phyloP scores from a whole-genome alignment of 2,113 vertebrate species.

The Elanus axillaris region DNA sequence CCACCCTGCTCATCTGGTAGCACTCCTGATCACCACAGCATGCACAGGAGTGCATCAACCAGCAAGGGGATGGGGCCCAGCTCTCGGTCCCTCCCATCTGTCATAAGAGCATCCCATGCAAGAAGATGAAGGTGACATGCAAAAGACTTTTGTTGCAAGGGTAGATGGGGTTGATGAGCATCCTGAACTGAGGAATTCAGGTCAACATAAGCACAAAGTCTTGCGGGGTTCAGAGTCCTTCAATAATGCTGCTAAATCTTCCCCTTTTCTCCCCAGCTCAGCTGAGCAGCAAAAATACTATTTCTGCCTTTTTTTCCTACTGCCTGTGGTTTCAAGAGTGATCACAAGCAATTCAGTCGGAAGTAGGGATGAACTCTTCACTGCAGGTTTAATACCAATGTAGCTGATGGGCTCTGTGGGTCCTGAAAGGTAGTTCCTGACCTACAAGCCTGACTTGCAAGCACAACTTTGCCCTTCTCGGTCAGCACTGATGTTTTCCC shows the following conservation, averaged over 20 bases:
- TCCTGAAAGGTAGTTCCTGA: not conserved
- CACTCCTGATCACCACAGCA: not conserved
- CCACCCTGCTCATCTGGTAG: not conserved
- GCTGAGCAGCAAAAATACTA: not conserved
- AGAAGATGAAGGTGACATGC: not conserved
- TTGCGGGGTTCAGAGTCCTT: not conserved
- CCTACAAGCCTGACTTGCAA: not conserved
- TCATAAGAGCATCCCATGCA: not conserved
- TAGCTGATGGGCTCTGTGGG: not conserved
- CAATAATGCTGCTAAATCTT: not conserved
- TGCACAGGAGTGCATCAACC: not conserved
- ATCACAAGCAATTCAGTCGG: not conserved
- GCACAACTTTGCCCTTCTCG: not conserved
- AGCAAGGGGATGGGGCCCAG: not conserved
- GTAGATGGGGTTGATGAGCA: not conserved
- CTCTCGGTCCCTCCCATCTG: fast-evolving
- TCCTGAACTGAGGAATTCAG: not conserved
- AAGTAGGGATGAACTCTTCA: not conserved
- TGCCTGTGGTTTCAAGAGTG: not conserved
- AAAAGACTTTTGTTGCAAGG: not conserved
- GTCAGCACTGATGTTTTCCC: not conserved
- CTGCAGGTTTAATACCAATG: not conserved
- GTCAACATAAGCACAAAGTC: not conserved
- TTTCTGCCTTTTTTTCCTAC: not conserved
- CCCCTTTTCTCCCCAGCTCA: not conserved